phyloP scores from a whole-genome alignment of 2,888 invertebrate species.

The Phlogophora meticulosa region DNA sequence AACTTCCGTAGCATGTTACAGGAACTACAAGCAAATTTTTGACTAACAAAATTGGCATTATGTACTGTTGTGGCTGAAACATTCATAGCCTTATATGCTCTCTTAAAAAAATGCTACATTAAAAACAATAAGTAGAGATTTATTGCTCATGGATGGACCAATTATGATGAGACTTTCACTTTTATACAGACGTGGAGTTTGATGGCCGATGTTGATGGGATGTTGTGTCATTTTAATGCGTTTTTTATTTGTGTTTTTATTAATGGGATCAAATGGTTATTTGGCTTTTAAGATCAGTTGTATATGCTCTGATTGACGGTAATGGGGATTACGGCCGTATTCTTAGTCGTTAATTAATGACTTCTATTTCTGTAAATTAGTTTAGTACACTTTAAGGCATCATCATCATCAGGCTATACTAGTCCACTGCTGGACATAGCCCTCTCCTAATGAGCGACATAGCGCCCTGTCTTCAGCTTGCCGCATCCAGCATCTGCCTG shows the following conservation, averaged over 20 bases:
- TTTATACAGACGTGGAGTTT: conserved; percentile 10
- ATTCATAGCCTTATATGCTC: no score
- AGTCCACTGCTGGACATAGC: no score
- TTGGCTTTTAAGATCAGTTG: not conserved
- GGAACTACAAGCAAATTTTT: no score
- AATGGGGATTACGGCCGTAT: not conserved
- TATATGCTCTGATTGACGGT: conserved; percentile 35
- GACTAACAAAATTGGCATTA: no score
- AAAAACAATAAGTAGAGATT: conserved; percentile 39
- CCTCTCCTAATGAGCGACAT: no score
- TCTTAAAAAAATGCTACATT: conserved; percentile 31
- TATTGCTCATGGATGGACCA: conserved; percentile 33
- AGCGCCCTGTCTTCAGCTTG: no score
- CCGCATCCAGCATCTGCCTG: no score
- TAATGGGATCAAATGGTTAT: conserved; percentile 9
- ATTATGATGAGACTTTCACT: conserved; percentile 47
- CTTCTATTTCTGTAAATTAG: no score
- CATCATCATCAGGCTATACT: no score
- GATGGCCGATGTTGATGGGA: conserved; percentile 32
- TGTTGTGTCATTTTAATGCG: conserved; percentile 43
- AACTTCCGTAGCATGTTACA: no score
- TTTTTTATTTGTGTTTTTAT: conserved; percentile 44
- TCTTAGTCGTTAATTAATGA: not conserved
- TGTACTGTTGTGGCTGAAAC: no score
- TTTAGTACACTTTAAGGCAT: no score